Evolutionary conservation across 2,113 vertebrate genomes (phyloP).

Genomic region (Spermophilus dauricus): DNA sequence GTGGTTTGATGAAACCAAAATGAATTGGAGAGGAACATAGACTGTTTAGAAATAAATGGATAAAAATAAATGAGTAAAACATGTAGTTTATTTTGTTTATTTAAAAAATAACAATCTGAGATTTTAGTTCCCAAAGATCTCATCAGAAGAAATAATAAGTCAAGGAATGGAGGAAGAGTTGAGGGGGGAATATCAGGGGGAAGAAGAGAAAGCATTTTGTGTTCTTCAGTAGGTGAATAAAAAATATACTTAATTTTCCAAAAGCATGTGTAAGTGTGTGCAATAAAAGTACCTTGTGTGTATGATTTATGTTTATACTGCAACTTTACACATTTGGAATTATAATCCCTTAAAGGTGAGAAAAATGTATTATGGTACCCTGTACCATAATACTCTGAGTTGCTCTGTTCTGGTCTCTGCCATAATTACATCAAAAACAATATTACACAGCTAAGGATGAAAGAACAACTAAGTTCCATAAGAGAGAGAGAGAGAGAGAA

Average conservation of each 20-base stretch:
- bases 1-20: neutral
- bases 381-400: neutral
- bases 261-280: too few relatives aligned
- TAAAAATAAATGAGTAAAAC: neutral
- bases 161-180: neutral
- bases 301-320: neutral
- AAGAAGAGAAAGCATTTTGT: neutral
- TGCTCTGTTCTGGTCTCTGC: neutral
- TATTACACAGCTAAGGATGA: neutral
- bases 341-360: neutral
- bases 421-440: neutral
- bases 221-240: neutral
- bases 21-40: neutral
- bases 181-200: accelerated
- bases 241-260: neutral
- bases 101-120: neutral
- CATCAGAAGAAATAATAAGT: neutral
- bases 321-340: neutral
- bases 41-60: too few relatives aligned
- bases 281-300: too few relatives aligned
- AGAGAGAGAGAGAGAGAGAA: too few relatives aligned
- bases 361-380: neutral
- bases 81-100: neutral
- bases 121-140: neutral
- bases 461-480: neutral